These are phyloP conservation scores for Oxytorus armatus DNA, from an alignment of 2,888 invertebrate genomes.

Conservation along the genomic window DNA sequence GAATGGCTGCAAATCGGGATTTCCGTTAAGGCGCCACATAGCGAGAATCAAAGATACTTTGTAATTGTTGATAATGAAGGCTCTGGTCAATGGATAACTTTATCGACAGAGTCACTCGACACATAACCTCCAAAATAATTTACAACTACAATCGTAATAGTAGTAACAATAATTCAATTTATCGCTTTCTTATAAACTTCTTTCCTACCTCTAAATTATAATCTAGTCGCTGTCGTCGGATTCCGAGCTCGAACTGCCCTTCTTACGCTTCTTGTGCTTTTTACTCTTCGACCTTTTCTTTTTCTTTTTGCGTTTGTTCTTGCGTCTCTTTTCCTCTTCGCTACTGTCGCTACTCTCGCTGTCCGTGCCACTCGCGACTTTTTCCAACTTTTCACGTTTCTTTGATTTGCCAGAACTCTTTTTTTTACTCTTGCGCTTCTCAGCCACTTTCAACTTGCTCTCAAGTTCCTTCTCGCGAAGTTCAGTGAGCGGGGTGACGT, in stretches of 20 bases:
- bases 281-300: slow-evolving; percentile 79
- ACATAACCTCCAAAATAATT: too few species aligned
- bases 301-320: slow-evolving; percentile 66
- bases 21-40: too few species aligned
- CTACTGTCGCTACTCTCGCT: slow-evolving; percentile 67
- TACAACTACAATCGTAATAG: too few species aligned
- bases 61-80: too few species aligned
- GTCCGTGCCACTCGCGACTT: slow-evolving; percentile 58
- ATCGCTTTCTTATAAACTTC: not conserved
- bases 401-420: slow-evolving; percentile 85
- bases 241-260: slow-evolving; percentile 67
- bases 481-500: slow-evolving; percentile 92
- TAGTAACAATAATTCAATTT: not conserved
- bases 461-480: slow-evolving; percentile 91
- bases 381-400: slow-evolving; percentile 75
- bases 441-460: slow-evolving; percentile 88
- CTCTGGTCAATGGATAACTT: too few species aligned
- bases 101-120: too few species aligned
- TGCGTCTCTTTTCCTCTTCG: slow-evolving; percentile 71
- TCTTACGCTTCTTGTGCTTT: slow-evolving; percentile 82
- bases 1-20: too few species aligned
- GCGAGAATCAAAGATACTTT: too few species aligned
- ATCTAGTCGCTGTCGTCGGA: slow-evolving; percentile 38
- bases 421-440: slow-evolving; percentile 87
- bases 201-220: not conserved